Percentiles rank a stretch among this genome's conserved stretches.
Conservation (phyloP, 1,140 invertebrate species). For the Frieseomelitta varia region DNA sequence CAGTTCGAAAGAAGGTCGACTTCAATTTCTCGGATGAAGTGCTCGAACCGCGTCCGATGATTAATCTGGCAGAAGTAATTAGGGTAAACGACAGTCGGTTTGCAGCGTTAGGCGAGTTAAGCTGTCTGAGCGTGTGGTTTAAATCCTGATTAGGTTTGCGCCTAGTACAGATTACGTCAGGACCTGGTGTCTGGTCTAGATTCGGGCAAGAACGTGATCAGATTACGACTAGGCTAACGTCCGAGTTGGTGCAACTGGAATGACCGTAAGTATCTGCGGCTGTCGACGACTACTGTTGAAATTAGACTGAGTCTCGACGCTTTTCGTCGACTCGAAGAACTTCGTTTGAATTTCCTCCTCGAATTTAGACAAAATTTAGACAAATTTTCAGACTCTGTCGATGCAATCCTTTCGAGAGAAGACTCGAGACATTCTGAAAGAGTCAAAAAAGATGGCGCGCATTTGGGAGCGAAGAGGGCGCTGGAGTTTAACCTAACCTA, state of each 20-base stretch:
- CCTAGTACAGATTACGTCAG: not conserved
- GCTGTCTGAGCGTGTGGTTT: not conserved
- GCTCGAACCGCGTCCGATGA: too few species aligned
- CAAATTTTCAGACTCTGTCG: too few species aligned
- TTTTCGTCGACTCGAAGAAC: too few species aligned
- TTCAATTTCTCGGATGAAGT: not conserved
- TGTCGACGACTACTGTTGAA: too few species aligned
- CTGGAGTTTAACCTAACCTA: too few species aligned
- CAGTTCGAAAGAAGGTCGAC: too few species aligned
- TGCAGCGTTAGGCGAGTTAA: not conserved
- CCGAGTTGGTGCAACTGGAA: not conserved
- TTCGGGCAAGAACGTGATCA: not conserved
- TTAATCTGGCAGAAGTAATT: not conserved
- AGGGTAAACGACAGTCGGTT: not conserved
- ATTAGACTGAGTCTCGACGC: not conserved
- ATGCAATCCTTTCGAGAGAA: too few species aligned
- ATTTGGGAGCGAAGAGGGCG: too few species aligned
- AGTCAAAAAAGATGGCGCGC: too few species aligned
- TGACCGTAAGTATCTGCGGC: not conserved
- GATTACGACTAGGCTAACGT: not conserved
- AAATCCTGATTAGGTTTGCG: constrained; percentile 4
- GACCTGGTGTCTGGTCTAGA: not conserved
- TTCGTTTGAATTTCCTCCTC: too few species aligned
- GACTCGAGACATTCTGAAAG: too few species aligned
- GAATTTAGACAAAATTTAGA: too few species aligned